Percentiles rank a stretch among this genome's conserved stretches.
Evolutionary conservation across 2,797 vertebrate species (phyloP).

Genomic region (Eulemur rubriventer): DNA sequence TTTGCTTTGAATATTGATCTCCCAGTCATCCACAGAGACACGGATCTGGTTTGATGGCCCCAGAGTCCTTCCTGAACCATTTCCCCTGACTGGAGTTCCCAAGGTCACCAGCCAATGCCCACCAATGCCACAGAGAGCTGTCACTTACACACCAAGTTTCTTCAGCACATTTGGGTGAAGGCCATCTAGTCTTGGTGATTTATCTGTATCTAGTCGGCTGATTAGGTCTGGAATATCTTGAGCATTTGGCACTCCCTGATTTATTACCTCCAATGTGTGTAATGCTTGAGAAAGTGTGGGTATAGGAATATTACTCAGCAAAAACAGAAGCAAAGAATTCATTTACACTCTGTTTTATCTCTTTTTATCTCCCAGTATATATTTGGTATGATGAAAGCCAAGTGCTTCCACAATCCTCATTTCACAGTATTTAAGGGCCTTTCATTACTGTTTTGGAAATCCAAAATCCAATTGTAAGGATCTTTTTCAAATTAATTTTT

Average conservation of each 20-base stretch:
- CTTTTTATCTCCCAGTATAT: background rate
- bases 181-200: background rate
- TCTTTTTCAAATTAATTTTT: background rate
- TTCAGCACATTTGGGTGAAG: background rate
- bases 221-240: background rate
- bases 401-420: background rate
- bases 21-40: background rate
- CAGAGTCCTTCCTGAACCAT: background rate
- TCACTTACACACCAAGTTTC: background rate
- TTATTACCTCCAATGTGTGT: background rate
- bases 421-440: conserved; percentile 24
- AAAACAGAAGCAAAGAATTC: conserved; percentile 55
- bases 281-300: background rate
- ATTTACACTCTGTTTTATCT: background rate
- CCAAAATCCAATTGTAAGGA: background rate
- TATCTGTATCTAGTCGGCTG: background rate
- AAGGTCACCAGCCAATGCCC: background rate
- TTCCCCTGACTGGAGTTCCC: background rate
- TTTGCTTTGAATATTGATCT: conserved; percentile 7
- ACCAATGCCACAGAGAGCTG: background rate
- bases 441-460: conserved; percentile 17
- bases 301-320: conserved; percentile 47
- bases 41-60: background rate
- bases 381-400: background rate
- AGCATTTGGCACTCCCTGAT: background rate